Evolutionary conservation across 2,797 vertebrate genomes (phyloP), one percentile per base, ranked within the genome.

Genomic region (Notoglanidium macrostoma): DNA sequence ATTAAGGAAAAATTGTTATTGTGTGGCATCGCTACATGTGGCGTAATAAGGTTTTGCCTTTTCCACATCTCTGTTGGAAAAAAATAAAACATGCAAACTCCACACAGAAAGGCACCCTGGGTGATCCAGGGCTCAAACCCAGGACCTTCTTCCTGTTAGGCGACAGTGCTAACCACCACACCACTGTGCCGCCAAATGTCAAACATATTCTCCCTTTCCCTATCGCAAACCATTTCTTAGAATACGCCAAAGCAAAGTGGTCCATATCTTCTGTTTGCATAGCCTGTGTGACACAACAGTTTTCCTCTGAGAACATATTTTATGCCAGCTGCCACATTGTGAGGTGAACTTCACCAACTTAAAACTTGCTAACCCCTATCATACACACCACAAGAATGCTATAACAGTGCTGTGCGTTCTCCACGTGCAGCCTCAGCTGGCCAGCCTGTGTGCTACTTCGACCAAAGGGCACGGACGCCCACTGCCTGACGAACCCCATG

Each of bases 381-480:
- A 67, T 84, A 57, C 32, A 19, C 54, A 67, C 35, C 29, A 59
- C 32, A 23, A 51, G 11, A 80, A 80, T 35, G 46, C 12, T 15
- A 61, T 32, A 70, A 49, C 44, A 54, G 7, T 26, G 65, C 80
- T 81, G 21, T 77, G 9, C 7, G 3, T 65, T 17, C 35, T 80
- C 65, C 85, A 87, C 49, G 77, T 88, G 15, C 89, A 95, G 95
- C 95, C 95, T n/a, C 96, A 96, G 94, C 83, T 95, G 92, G 94
- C 90, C 3, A 95, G 92, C 85, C 90, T 96, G 89, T 95, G 95
- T 85, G 92, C 94, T 68, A 61, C 94, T 2, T 93, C 94, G 21
- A 93, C 93, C 88, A 94, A 93, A 90, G 94, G 92, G 68, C 91
- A 40, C 83, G 88, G 87, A 87, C 86, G 89, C 8, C 80, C 83